Evolutionary conservation across 2,797 vertebrate species (phyloP).

Genomic region (Silurus aristotelis): DNA sequence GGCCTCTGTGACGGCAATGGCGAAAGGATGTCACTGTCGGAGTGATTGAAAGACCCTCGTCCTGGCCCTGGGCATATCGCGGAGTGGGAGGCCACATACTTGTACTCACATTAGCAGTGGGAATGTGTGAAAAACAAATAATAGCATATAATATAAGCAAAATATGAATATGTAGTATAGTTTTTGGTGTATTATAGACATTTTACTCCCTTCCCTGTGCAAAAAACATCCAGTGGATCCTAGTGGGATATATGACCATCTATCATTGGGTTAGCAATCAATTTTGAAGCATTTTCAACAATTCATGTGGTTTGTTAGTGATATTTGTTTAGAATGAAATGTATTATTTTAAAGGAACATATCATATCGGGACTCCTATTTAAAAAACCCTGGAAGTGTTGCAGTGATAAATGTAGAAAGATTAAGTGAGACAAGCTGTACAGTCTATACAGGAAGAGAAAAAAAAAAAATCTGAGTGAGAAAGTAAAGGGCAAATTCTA

Average conservation of each 20-base stretch:
- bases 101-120: background rate
- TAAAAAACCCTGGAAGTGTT: background rate
- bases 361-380: too few relatives aligned
- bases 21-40: conserved; percentile 79
- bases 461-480: background rate
- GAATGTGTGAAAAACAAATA: background rate
- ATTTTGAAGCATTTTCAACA: background rate
- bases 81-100: conserved; percentile 62
- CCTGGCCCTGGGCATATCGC: conserved; percentile 72
- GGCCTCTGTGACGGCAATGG: conserved; percentile 77
- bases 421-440: conserved; percentile 4
- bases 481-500: background rate
- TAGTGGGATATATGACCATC: too few relatives aligned
- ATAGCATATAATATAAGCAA: background rate
- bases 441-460: background rate
- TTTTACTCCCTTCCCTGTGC: background rate
- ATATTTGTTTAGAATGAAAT: too few relatives aligned
- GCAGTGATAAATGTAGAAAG: conserved; percentile 12
- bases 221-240: background rate
- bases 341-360: background rate
- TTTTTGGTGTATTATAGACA: background rate
- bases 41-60: conserved; percentile 77
- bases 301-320: background rate
- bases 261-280: background rate
- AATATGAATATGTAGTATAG: background rate